Conservation (phyloP, 1,140 invertebrate species). For the Anagrus nilaparvatae region DNA sequence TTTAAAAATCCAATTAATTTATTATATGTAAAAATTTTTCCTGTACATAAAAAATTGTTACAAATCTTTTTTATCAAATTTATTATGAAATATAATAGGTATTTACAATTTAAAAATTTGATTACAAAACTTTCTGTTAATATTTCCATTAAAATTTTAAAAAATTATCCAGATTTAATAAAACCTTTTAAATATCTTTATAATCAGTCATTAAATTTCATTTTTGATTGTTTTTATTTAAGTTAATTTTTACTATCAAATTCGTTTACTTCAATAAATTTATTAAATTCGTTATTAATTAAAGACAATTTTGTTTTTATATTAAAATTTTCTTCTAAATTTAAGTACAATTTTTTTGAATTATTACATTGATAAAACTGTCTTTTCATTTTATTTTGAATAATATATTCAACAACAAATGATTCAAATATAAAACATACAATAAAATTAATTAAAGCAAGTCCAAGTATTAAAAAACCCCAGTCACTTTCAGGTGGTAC, state of each 20-base stretch:
- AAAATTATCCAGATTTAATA: no score
- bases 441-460: constrained; percentile 52
- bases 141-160: no score
- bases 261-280: background rate
- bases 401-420: constrained; percentile 49
- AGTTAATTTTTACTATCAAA: background rate
- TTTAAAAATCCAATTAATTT: no score
- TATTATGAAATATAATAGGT: no score
- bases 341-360: constrained; percentile 47
- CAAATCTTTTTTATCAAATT: no score
- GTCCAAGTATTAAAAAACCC: constrained; percentile 48
- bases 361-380: constrained; percentile 45
- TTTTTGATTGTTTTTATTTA: background rate
- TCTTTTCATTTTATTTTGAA: constrained; percentile 44
- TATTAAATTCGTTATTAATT: constrained; percentile 20
- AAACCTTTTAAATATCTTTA: no score
- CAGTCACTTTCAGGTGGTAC: constrained; percentile 56
- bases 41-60: no score
- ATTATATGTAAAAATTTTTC: no score
- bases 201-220: no score
- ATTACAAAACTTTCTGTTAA: no score
- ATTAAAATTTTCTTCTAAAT: constrained; percentile 35
- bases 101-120: no score
- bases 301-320: constrained; percentile 29
- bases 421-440: constrained; percentile 52